A percentile compares a stretch with the other conserved stretches of the same genome.
Conservation (phyloP, 2,888 invertebrate genomes). For the Cynaeus angustus region DNA sequence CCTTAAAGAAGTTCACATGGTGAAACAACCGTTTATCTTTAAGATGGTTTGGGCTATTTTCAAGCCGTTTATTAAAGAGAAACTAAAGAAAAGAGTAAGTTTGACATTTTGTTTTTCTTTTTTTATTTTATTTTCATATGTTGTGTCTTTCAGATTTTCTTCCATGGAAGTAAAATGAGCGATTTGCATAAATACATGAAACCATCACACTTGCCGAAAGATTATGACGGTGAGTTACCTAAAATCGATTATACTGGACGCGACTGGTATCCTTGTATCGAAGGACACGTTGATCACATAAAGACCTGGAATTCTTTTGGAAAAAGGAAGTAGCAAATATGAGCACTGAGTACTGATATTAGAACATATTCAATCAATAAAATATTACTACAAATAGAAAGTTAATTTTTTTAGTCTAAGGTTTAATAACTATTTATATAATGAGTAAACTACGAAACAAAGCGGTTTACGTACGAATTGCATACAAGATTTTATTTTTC, state of each 20-base stretch:
- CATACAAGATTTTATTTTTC: too few relatives aligned
- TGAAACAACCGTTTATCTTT: slow-evolving; percentile 89
- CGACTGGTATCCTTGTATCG: slow-evolving; percentile 85
- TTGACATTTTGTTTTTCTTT: background rate
- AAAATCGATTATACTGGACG: slow-evolving; percentile 84
- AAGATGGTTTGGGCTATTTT: slow-evolving; percentile 90
- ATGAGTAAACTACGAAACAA: too few relatives aligned
- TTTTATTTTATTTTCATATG: background rate
- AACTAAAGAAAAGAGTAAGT: slow-evolving; percentile 83
- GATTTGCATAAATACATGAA: slow-evolving; percentile 83
- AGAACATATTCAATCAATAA: background rate
- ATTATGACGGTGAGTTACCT: slow-evolving; percentile 85
- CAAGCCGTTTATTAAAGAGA: slow-evolving; percentile 87
- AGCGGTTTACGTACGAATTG: too few relatives aligned
- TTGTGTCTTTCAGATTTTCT: slow-evolving; percentile 76
- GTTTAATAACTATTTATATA: too few relatives aligned
- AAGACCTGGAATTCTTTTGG: slow-evolving; percentile 82
- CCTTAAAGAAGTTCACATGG: slow-evolving; percentile 89
- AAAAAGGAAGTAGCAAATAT: slow-evolving; percentile 62
- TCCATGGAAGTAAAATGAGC: slow-evolving; percentile 87
- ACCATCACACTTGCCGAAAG: slow-evolving; percentile 80
- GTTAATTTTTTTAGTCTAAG: too few relatives aligned
- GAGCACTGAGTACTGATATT: background rate
- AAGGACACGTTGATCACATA: slow-evolving; percentile 78
- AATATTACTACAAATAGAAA: too few relatives aligned